Conservation (phyloP, 2,797 vertebrate genomes). For the Poecile montanus region DNA sequence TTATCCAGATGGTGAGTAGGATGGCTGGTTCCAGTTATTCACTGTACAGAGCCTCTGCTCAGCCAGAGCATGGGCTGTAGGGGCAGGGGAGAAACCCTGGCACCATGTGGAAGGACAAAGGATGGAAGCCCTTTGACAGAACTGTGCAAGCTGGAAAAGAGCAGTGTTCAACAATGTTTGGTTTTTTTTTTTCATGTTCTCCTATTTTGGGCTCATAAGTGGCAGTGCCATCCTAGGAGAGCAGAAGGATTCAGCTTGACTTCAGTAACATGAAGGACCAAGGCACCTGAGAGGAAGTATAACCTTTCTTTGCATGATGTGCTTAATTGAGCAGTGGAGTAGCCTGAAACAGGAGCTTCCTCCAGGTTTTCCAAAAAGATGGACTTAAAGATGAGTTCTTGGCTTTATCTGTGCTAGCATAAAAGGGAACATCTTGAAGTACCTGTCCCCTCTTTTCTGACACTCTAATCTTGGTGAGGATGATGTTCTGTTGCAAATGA, state of each 20-base stretch:
- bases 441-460: not conserved
- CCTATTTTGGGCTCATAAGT: not conserved
- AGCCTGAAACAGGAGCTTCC: not conserved
- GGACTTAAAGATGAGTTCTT: not conserved
- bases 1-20: not conserved
- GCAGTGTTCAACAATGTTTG: not conserved
- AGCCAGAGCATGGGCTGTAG: not conserved
- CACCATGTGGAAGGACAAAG: not conserved
- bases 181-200: not conserved
- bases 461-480: not conserved
- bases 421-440: not conserved
- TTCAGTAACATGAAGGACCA: not conserved
- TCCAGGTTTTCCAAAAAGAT: not conserved
- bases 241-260: not conserved
- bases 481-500: not conserved
- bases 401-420: not conserved
- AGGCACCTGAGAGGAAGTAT: not conserved
- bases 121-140: not conserved
- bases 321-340: not conserved
- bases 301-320: not conserved
- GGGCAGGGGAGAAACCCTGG: not conserved
- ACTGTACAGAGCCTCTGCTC: not conserved
- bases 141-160: not conserved
- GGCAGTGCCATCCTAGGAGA: not conserved
- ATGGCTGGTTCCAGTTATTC: slow-evolving; percentile 55